Percentiles rank a stretch among this genome's conserved stretches.
phyloP scores from a whole-genome alignment of 2,888 invertebrate genomes.

The Xylophagus ater region DNA sequence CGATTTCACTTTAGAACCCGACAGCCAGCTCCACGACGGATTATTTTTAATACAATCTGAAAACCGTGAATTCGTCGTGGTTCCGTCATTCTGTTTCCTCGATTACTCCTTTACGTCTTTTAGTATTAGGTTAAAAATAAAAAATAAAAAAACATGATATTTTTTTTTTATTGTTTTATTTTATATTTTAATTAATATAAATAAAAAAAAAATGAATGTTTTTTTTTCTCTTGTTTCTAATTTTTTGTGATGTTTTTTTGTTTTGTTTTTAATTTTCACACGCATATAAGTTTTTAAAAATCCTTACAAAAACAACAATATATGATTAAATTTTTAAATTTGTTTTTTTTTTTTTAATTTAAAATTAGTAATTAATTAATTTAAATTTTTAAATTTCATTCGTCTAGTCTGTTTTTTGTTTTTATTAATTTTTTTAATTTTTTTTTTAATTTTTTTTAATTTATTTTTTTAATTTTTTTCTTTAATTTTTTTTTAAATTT shows the following conservation, averaged over 20 bases:
- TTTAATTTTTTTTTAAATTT: constrained; percentile 10
- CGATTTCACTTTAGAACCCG: no score
- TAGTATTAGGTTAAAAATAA: no score
- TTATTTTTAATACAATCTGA: no score
- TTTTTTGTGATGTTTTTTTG: constrained; percentile 10
- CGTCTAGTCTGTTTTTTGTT: background rate
- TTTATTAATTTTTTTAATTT: constrained; percentile 1
- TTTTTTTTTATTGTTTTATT: background rate
- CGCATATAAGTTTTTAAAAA: constrained; percentile 16
- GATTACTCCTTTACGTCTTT: no score
- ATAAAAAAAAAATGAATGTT: background rate
- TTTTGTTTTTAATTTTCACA: constrained; percentile 16
- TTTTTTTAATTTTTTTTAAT: constrained; percentile 9
- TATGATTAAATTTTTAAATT: constrained; percentile 10
- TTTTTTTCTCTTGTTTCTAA: background rate
- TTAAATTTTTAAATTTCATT: background rate
- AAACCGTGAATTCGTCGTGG: no score
- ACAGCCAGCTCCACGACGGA: no score
- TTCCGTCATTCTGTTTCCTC: no score
- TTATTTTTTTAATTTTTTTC: constrained; percentile 2
- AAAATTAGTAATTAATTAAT: constrained; percentile 1
- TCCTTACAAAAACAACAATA: constrained; percentile 18
- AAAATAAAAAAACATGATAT: no score
- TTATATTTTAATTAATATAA: no score
- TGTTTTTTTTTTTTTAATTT: constrained; percentile 1